Conservation (phyloP, 2,888 invertebrate species). For the Abscondita cerata region DNA sequence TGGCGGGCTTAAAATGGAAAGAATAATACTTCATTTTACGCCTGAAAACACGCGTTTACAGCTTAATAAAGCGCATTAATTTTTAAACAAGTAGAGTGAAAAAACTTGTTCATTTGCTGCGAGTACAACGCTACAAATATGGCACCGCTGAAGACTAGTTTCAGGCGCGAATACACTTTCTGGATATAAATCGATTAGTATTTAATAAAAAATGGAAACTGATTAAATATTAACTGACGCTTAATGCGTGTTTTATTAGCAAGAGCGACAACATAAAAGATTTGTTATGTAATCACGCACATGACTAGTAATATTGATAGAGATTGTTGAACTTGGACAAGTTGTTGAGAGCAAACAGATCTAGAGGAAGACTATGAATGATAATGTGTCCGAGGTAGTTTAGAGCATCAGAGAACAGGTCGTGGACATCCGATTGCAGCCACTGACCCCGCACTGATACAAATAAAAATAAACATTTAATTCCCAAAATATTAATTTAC, state of each 20-base stretch:
- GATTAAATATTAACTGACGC: slow-evolving; percentile 6
- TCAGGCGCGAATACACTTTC: too few relatives aligned
- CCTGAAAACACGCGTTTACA: slow-evolving; percentile 4
- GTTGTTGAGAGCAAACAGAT: slow-evolving; percentile 6
- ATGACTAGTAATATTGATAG: slow-evolving; percentile 2
- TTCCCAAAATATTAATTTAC: not conserved
- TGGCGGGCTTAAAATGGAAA: not conserved
- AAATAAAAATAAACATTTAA: not conserved
- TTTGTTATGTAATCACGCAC: slow-evolving; percentile 6
- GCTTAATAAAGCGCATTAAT: not conserved
- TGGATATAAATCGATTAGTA: too few relatives aligned
- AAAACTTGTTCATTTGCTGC: not conserved
- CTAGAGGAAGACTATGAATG: slow-evolving; percentile 4
- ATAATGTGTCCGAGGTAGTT: slow-evolving; percentile 4
- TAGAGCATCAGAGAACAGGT: slow-evolving; percentile 4
- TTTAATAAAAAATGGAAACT: not conserved
- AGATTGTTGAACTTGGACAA: slow-evolving; percentile 10
- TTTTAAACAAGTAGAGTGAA: not conserved
- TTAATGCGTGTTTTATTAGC: slow-evolving; percentile 3
- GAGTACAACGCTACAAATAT: not conserved
- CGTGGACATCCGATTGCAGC: slow-evolving; percentile 4
- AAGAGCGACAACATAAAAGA: slow-evolving; percentile 2
- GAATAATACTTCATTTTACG: not conserved
- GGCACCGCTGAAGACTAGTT: too few relatives aligned
- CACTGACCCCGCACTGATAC: not conserved